Evolutionary conservation across 2,888 invertebrate genomes (phyloP).

Genomic region (Mesoligia furuncula): DNA sequence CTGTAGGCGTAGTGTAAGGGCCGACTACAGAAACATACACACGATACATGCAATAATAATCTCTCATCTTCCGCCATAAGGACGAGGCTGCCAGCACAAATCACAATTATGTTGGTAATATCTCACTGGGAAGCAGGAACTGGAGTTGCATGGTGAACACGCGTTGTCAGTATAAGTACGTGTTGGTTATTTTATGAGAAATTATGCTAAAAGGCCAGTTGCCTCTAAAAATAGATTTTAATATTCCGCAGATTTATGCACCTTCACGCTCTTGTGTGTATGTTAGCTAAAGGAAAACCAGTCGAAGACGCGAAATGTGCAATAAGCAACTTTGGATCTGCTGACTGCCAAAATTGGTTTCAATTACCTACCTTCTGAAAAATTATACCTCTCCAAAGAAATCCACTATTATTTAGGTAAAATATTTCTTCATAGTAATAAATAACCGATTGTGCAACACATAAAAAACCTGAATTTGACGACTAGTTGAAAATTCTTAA

Average conservation of each 20-base stretch:
- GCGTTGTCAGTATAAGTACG: slow-evolving; percentile 20
- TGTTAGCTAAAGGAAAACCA: background rate
- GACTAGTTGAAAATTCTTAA: slow-evolving; percentile 11
- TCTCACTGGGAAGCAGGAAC: slow-evolving; percentile 66
- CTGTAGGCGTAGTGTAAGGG: slow-evolving; percentile 66
- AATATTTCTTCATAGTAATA: background rate
- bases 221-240: slow-evolving; percentile 2
- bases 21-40: background rate
- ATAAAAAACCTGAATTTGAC: background rate
- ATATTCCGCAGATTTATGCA: background rate
- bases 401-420: too few species aligned
- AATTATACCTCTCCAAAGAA: background rate
- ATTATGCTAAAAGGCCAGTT: slow-evolving; percentile 21
- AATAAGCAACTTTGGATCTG: background rate
- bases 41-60: slow-evolving; percentile 13
- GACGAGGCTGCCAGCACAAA: slow-evolving; percentile 16
- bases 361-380: background rate
- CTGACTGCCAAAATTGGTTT: background rate
- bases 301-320: background rate
- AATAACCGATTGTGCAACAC: background rate
- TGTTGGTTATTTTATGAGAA: slow-evolving; percentile 28
- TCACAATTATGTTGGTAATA: slow-evolving; percentile 34
- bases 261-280: background rate
- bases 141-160: slow-evolving; percentile 53
- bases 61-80: slow-evolving; percentile 19